phyloP scores from a whole-genome alignment of 2,888 invertebrate genomes.

The Argyresthia goedartella region DNA sequence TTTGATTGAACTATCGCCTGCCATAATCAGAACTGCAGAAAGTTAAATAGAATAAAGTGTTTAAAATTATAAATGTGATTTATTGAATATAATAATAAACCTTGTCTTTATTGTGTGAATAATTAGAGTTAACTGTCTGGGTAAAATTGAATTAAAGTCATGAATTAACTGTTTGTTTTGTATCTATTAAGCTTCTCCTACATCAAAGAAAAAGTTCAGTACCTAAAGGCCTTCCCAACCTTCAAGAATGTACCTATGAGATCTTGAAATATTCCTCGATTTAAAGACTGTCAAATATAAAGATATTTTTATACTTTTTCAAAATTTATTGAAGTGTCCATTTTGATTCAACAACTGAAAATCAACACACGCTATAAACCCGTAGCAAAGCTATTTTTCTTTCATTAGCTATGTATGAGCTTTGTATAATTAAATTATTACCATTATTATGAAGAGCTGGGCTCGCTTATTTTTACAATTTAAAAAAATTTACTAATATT shows the following conservation, averaged over 20 bases:
- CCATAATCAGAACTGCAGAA: constrained; percentile 33
- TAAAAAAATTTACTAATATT: not conserved
- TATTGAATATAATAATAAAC: constrained; percentile 30
- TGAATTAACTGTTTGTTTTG: constrained; percentile 34
- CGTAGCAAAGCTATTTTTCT: constrained; percentile 63
- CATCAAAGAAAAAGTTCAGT: no score
- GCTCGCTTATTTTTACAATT: not conserved
- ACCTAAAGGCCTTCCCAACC: no score
- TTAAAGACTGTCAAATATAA: no score
- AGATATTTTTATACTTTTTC: constrained; percentile 22
- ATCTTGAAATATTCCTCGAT: no score
- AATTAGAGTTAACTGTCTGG: constrained; percentile 49
- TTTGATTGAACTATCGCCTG: constrained; percentile 25
- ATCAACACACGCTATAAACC: constrained; percentile 54
- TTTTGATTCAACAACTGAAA: constrained; percentile 56
- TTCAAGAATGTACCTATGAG: no score
- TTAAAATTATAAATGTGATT: constrained; percentile 52
- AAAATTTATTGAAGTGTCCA: constrained; percentile 58
- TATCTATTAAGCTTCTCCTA: no score
- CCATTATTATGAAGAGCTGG: not conserved
- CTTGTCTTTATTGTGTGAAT: constrained; percentile 36
- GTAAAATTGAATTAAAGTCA: constrained; percentile 59
- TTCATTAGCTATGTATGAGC: constrained; percentile 26
- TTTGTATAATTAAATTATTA: constrained; percentile 13
- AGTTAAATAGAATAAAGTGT: constrained; percentile 27